Conservation (phyloP, 2,888 invertebrate species). For the Acleris cristana region DNA sequence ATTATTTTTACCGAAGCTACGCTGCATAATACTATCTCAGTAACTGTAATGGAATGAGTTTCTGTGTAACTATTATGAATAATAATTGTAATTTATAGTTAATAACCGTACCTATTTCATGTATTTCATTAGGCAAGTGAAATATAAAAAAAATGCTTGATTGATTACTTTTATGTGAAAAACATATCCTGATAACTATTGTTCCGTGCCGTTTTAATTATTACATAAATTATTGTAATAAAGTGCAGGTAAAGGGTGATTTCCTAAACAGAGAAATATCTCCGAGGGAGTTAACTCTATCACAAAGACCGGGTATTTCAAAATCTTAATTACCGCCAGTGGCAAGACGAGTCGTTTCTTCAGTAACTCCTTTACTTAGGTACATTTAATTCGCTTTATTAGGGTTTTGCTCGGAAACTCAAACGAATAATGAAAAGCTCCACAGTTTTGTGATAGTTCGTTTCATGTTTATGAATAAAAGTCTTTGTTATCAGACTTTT, state of each 20-base stretch:
- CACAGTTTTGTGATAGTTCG: slow-evolving; percentile 18
- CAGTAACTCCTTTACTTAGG: slow-evolving; percentile 43
- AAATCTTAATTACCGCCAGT: slow-evolving; percentile 76
- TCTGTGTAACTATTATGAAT: not conserved
- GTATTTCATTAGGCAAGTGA: not conserved
- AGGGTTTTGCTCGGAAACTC: slow-evolving; percentile 41
- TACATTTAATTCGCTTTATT: slow-evolving; percentile 53
- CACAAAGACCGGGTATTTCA: slow-evolving; percentile 68
- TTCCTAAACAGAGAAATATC: slow-evolving; percentile 52
- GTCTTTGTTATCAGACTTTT: not conserved
- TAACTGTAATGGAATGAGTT: not conserved
- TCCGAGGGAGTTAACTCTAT: slow-evolving; percentile 65
- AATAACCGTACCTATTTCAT: too few species aligned
- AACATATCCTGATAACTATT: too few species aligned
- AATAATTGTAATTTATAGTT: not conserved
- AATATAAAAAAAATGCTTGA: not conserved
- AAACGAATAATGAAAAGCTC: slow-evolving; percentile 25
- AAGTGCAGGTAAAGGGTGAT: not conserved
- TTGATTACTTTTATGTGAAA: too few species aligned
- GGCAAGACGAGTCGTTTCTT: slow-evolving; percentile 66
- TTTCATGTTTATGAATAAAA: slow-evolving; percentile 8
- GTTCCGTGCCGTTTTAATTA: not conserved
- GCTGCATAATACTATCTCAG: slow-evolving; percentile 9
- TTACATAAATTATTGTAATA: not conserved
- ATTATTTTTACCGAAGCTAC: slow-evolving; percentile 26